phyloP scores from a whole-genome alignment of 2,797 vertebrate species.

The Pygocentrus nattereri region DNA sequence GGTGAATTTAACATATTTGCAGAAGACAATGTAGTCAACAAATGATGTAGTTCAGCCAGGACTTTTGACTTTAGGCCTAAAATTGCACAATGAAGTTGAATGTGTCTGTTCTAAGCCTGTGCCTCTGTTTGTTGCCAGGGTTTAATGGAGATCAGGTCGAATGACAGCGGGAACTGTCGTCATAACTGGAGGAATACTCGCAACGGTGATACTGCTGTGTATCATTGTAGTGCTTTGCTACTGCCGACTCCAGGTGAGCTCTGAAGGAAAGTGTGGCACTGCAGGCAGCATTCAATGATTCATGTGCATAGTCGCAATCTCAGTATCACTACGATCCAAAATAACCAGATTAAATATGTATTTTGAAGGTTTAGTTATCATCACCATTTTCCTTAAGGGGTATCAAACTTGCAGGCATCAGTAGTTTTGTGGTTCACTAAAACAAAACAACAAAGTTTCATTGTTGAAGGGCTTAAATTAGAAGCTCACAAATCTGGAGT shows the following conservation, averaged over 20 bases:
- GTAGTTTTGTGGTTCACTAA: neutral
- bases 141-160: conserved; percentile 98
- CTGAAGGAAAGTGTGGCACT: neutral
- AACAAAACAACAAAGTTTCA: neutral
- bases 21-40: too few relatives aligned
- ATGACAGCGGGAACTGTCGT: conserved; percentile 99
- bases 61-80: too few relatives aligned
- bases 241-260: conserved; percentile 94
- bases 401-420: neutral
- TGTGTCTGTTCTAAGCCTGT: conserved; percentile 18
- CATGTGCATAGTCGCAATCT: neutral
- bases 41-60: too few relatives aligned
- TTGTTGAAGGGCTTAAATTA: too few relatives aligned
- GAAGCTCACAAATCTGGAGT: too few relatives aligned
- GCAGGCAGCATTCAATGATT: neutral
- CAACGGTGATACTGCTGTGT: conserved; percentile 96
- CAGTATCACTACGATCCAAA: neutral
- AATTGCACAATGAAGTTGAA: too few relatives aligned
- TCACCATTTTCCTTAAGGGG: neutral
- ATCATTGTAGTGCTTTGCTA: conserved; percentile 98
- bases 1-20: too few relatives aligned
- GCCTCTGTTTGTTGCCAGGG: conserved; percentile 74
- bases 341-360: neutral
- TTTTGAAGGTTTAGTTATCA: neutral
- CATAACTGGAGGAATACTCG: conserved; percentile 99